Evolutionary conservation across 2,888 invertebrate genomes (phyloP), one percentile per base, ranked within the genome.

Genomic region (Masnerella sp.): DNA sequence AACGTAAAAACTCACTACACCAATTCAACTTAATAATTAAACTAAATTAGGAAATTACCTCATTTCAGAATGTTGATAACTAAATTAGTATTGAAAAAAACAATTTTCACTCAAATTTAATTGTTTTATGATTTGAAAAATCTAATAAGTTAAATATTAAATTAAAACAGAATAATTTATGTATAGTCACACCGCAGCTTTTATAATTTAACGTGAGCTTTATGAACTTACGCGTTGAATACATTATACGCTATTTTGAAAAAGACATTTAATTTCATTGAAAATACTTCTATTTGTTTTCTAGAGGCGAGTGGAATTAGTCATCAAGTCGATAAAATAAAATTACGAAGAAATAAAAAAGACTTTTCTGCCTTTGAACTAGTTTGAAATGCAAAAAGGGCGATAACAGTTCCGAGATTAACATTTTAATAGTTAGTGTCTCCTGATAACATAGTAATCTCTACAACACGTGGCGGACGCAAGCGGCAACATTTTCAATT

Each of bases 391-490:
- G 36, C 36, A 36, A 52, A 52, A 42, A 25, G 5, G 5, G 20
- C 9, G 38, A 38, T 52, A 38, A 11, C 15, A 36, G 25, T 25
- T 52, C 15, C 15, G 30, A 25, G 38, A 54, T 54, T 54, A 54
- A 54, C 54, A 54, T 54, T 54, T 54, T 54, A 54, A 54, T 54
- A 28, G 40, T 40, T 42, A 42, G n/a, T 42, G 54, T 40, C 40
- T 54, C 40, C 28, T 12, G 54, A 54, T 54, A 56, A 56, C 20
- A 42, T 42, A 42, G 56, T 38, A 34, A 58, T 45, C 32, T 14
- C 18, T 15, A 36, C 9, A 58, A 58, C 56, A 32, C 42, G 43
- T 56, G 43, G 56, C 32, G 45, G 25, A 34, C 22, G 25, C 15
- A 45, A 20, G 22, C 34, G 34, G 9, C 34, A 22, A 45, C 45